Evolutionary conservation across 2,797 vertebrate genomes (phyloP), one percentile per base, ranked within the genome.

Genomic region (Sylvia borin): DNA sequence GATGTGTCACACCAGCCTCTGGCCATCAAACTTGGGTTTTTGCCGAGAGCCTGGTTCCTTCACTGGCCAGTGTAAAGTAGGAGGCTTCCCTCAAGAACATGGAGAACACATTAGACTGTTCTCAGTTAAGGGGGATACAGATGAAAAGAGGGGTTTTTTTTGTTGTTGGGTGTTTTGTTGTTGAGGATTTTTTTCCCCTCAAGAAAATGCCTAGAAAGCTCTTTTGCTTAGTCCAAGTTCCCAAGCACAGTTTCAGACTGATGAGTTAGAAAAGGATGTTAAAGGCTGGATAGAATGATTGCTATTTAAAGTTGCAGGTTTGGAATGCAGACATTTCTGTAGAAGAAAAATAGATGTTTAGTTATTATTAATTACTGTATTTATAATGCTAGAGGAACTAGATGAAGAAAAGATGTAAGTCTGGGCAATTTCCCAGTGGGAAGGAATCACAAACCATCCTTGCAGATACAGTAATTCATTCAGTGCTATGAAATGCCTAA

Each of bases 401-500:
- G 86, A 83, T 81, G 86, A 82, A 88, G 91, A 90, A 88, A 94
- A 95, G 72, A 80, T 4, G 4, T 87, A 75, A 93, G 85, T 54
- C 81, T 75, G 88, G 92, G 92, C 90, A 95, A 83, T 95, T 95
- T 96, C 84, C 93, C 92, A 89, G 90, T 1, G 27, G 88, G 88
- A 93, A 96, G 65, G 55, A 94, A 92, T 96, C 93, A 76, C 89
- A 90, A 95, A 70, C 87, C 38, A 48, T 92, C 76, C 82, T 95
- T 74, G 72, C 89, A 96, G 85, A 95, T 92, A 57, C 66, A 85
- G 87, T 94, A 96, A 92, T 77, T 96, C 92, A 95, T 96, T 93
- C 85, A 92, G 74, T 87, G 84, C 93, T 95, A 89, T 87, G 90
- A 97, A 96, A 96, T 93, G 85, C 82, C 94, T 96, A 93, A 96